These are phyloP conservation scores for Tauraco hartlaubi DNA, from an alignment of 2,797 vertebrate genomes.

Conservation along the genomic window DNA sequence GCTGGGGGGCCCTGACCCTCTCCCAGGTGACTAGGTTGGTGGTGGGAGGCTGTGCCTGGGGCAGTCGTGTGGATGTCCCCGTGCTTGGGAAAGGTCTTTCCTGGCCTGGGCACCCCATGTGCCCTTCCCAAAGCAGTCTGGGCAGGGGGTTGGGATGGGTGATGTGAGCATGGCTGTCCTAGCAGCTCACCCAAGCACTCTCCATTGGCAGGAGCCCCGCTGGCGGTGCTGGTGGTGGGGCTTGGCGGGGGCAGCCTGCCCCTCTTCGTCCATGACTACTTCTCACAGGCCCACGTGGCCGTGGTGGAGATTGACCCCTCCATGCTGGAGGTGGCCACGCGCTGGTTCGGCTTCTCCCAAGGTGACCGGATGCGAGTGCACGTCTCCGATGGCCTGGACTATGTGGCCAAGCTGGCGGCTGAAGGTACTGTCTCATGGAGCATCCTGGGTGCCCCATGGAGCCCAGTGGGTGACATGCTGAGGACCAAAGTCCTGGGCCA, in stretches of 20 bases:
- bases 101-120: neutral
- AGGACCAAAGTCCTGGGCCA: neutral
- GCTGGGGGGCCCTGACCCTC: constrained; percentile 77
- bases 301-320: constrained; percentile 92
- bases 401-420: constrained; percentile 65
- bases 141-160: rapidly evolving
- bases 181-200: neutral
- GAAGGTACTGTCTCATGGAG: constrained; percentile 42
- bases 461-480: neutral
- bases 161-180: rapidly evolving
- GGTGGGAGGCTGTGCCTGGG: neutral
- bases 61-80: rapidly evolving
- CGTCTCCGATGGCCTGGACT: constrained; percentile 77
- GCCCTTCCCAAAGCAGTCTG: neutral
- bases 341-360: constrained; percentile 90
- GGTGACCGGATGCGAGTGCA: constrained; percentile 87
- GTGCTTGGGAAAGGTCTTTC: neutral
- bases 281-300: constrained; percentile 80
- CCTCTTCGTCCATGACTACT: constrained; percentile 93
- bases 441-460: constrained; percentile 13
- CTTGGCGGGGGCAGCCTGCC: constrained; percentile 93
- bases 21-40: constrained; percentile 80
- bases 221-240: constrained; percentile 90
- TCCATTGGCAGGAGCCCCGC: constrained; percentile 73
- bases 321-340: constrained; percentile 89